These are phyloP conservation scores for Zaprionus nigranus DNA, from an alignment of 1,140 invertebrate species.

Conservation along the genomic window DNA sequence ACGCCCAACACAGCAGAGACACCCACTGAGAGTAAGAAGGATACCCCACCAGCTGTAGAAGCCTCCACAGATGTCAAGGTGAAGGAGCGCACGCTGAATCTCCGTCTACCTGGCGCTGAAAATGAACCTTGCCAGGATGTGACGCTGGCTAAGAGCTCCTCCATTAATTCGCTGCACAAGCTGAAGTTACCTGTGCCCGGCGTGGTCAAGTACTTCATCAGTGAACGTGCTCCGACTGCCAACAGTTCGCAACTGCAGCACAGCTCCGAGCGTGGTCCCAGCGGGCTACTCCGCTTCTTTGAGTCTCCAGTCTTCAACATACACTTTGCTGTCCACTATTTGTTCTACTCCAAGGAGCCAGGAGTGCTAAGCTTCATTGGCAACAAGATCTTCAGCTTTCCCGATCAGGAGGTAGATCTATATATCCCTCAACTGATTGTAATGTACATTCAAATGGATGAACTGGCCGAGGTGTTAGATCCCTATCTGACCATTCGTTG, in stretches of 20 bases:
- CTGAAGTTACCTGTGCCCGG: conserved; percentile 80
- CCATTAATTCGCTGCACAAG: conserved; percentile 77
- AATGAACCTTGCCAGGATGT: conserved; percentile 30
- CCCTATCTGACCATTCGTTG: conserved; percentile 98
- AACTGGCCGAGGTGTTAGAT: conserved; percentile 96
- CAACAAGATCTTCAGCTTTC: conserved; percentile 98
- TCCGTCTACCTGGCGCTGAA: conserved; percentile 66
- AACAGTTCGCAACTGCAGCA: conserved; percentile 54
- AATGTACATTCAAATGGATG: conserved; percentile 99
- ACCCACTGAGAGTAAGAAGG: background rate
- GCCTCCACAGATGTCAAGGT: conserved; percentile 38
- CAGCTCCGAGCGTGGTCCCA: conserved; percentile 81
- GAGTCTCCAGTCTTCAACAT: conserved; percentile 99
- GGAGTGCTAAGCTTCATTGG: conserved; percentile 98
- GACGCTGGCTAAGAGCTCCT: conserved; percentile 65
- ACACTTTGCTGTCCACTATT: conserved; percentile 98
- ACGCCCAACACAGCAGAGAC: conserved; percentile 46
- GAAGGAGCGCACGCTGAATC: conserved; percentile 68
- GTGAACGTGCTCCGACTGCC: conserved; percentile 59
- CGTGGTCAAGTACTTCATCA: conserved; percentile 83
- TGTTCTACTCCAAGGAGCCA: conserved; percentile 99
- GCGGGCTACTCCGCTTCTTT: conserved; percentile 93
- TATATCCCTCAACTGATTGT: conserved; percentile 98
- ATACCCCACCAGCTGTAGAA: background rate
- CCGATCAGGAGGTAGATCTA: conserved; percentile 96